A percentile compares a stretch with the other conserved stretches of the same genome.
Conservation (phyloP, 2,113 vertebrate genomes). For the Chaetura pelagica region DNA sequence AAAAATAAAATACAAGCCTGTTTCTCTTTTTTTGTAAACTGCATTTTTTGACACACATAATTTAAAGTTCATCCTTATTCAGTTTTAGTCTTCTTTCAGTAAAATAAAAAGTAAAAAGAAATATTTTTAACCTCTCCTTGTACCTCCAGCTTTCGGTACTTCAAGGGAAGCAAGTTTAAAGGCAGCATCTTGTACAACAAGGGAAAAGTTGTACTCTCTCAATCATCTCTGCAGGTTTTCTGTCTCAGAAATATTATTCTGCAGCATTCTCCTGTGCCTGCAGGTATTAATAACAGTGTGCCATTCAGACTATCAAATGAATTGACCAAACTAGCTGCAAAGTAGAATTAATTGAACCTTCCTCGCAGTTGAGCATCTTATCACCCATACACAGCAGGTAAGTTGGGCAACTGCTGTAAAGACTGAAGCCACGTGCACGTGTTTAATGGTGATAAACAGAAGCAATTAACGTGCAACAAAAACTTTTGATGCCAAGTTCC, state of each 20-base stretch:
- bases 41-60: not conserved
- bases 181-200: not conserved
- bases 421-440: not conserved
- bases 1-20: not conserved
- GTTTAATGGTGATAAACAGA: constrained; percentile 29
- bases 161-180: not conserved
- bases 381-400: not conserved
- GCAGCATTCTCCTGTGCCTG: constrained; percentile 1
- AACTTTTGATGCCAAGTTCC: not conserved
- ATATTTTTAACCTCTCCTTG: not conserved
- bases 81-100: not conserved
- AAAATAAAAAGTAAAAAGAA: not conserved
- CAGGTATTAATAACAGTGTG: constrained; percentile 9
- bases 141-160: not conserved
- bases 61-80: not conserved
- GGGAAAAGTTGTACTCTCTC: not conserved
- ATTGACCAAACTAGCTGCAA: constrained; percentile 27
- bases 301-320: not conserved
- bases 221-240: not conserved
- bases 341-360: constrained; percentile 40
- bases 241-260: not conserved
- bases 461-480: not conserved
- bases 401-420: not conserved
- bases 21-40: not conserved
- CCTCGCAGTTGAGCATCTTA: constrained; percentile 16